A percentile compares a stretch with the other conserved stretches of the same genome.
phyloP scores from a whole-genome alignment of 2,113 vertebrate species.

The Esox niger region DNA sequence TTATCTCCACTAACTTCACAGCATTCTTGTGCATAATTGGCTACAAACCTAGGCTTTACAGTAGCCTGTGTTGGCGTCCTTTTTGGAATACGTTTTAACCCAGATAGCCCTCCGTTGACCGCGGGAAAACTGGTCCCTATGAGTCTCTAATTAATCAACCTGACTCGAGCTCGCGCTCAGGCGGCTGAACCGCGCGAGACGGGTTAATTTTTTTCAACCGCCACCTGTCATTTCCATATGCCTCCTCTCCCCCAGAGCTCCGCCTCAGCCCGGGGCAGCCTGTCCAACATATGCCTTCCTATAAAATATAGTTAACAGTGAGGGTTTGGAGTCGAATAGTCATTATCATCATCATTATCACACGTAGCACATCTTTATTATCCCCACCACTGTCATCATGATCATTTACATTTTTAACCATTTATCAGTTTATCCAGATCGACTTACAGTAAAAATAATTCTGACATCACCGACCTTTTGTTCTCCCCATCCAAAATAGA shows the following conservation, averaged over 20 bases:
- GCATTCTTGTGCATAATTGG: neutral
- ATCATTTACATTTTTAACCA: too few species aligned
- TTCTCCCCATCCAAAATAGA: neutral
- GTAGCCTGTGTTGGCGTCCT: too few species aligned
- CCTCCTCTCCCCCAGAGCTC: neutral
- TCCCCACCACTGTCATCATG: neutral
- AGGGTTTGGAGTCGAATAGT: too few species aligned
- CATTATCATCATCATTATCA: neutral
- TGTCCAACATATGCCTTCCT: conserved; percentile 21
- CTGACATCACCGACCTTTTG: too few species aligned
- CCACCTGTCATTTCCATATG: conserved; percentile 73
- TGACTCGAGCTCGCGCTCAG: conserved; percentile 46
- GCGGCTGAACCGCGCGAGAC: conserved; percentile 53
- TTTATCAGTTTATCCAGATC: too few species aligned
- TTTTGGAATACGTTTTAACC: too few species aligned
- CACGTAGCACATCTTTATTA: neutral
- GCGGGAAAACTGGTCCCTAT: neutral
- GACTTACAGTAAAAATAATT: too few species aligned
- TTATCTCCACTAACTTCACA: too few species aligned
- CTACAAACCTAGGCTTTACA: too few species aligned
- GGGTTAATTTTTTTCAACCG: conserved; percentile 17
- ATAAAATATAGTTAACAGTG: neutral
- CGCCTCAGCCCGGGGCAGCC: too few species aligned
- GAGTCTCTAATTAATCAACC: conserved; percentile 8
- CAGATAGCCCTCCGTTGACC: neutral